A percentile compares a stretch with the other conserved stretches of the same genome.
phyloP scores from a whole-genome alignment of 2,113 vertebrate genomes.

The Solea senegalensis region DNA sequence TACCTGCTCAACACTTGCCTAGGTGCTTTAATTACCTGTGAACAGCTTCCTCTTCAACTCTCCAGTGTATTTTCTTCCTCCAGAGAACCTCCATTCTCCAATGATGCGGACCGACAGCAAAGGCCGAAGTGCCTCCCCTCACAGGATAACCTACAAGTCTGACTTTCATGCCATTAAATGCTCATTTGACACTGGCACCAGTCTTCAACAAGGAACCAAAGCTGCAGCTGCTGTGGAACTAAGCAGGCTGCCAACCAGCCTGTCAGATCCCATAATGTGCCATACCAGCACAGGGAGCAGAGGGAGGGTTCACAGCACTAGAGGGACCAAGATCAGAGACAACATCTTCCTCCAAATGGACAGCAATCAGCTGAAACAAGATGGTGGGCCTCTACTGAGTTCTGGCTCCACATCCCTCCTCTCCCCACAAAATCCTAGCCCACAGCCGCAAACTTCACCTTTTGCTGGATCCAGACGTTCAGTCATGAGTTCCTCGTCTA shows the following conservation, averaged over 20 bases:
- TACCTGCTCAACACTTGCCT: conserved; percentile 5
- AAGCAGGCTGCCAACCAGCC: conserved; percentile 36
- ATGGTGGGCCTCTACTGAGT: conserved; percentile 45
- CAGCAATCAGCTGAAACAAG: conserved; percentile 74
- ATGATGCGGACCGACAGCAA: conserved; percentile 91
- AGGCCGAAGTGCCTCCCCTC: conserved; percentile 90
- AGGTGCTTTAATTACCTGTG: conserved; percentile 10
- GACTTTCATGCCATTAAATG: conserved; percentile 92
- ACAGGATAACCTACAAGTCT: conserved; percentile 90
- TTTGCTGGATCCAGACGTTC: conserved; percentile 35
- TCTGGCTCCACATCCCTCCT: conserved; percentile 28
- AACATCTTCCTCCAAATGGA: conserved; percentile 94
- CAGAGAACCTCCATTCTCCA: conserved; percentile 49
- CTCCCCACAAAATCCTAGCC: conserved; percentile 26
- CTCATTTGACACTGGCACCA: conserved; percentile 85
- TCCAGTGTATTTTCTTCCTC: conserved; percentile 7
- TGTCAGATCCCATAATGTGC: conserved; percentile 54
- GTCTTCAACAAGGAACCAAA: conserved; percentile 47
- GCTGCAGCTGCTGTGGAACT: conserved; percentile 16
- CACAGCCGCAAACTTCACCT: conserved; percentile 48
- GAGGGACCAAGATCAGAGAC: conserved; percentile 88
- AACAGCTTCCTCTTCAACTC: conserved; percentile 12
- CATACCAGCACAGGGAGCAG: conserved; percentile 68
- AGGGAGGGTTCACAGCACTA: conserved; percentile 83
- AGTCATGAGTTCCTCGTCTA: conserved; percentile 59